Evolutionary conservation across 1,140 invertebrate genomes (phyloP), one percentile per base, ranked within the genome.

Genomic region (Zaprionus camerounensis): DNA sequence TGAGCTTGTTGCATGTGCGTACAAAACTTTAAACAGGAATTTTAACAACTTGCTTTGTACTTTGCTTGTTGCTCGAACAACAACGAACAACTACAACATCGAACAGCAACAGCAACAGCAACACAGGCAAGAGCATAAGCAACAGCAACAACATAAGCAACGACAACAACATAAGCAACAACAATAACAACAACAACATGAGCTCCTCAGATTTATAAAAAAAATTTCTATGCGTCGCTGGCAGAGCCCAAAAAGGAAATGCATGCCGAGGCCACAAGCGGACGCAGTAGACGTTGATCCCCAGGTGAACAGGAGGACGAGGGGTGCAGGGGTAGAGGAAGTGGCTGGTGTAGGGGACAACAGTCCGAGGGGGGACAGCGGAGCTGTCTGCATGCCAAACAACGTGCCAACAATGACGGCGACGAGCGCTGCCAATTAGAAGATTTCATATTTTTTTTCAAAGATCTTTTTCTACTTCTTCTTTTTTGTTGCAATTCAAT

Each of bases 21-120:
- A 87, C 85, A 87, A 88, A 88, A 88, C 81, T 88, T 88, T 90
- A 90, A 90, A 90, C 85, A 90, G 85, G 85, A 90, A 90, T 90
- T 90, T 90, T 90, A 90, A 90, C 85, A 90, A 90, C 85, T 90
- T 90, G 85, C 86, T 90, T 90, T 90, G 85, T 90, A 88, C 85
- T 88, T 79, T 76, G 78, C 67, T 82, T 90, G 82, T 82, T 88
- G 82, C 78, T 71, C 68, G 78, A 71, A 73, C 70, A 72, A 72
- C 69, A 71, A 65, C 71, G 51, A 71, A 65, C 76, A 67, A 57
- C 76, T 61, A 63, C 58, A 71, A 74, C 78, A 80, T 51, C 80
- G 71, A 80, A 73, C 65, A 71, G 73, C 76, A 80, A 76, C 53
- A 57, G 73, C 76, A 80, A 76, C 38, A 57, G 73, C 81, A 80